Evolutionary conservation across 1,140 invertebrate species (phyloP), one percentile per base, ranked within the genome.

Genomic region (Carcinoscorpius rotundicauda): DNA sequence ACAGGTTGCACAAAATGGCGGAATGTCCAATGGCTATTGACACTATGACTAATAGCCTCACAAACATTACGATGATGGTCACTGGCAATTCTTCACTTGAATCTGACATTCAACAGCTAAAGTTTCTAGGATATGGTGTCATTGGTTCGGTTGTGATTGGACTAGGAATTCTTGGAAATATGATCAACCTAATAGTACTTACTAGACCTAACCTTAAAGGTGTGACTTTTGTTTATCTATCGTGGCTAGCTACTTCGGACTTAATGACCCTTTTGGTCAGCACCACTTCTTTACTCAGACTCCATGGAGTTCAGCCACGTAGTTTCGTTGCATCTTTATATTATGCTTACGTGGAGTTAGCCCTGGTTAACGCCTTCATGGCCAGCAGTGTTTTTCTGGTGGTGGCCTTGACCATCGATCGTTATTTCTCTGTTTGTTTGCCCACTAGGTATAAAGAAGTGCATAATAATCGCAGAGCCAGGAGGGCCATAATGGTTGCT

Each of bases 191-290:
- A 64, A 77, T 87, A 63, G 86, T 88, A 0, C 80, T 88, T 8
- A 87, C 85, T 9, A 79, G 86, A 57, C 81, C 84, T 52, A 87
- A 87, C 67, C 85, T 87, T 83, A 81, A 83, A 62, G 86, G 86
- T n/a, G 84, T 83, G 1, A 86, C 86, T 52, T 88, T 87, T 73
- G 84, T 87, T 71, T 88, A 88, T 72, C 84, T 64, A 85, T 87
- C 75, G 84, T 86, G n/a, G 82, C 81, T 87, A 68, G 86, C 86
- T 51, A 86, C 88, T 29, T 73, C 73, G 3, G 77, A 78, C 65
- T 64, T 78, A 64, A 71, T 84, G 50, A 85, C 87, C 63, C 82
- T 88, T 65, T 84, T 86, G 3, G 87, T 87, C 68, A 82, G 84
- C 0, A 79, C 86, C 70, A 79, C 85, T 50, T 83, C 87, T 63